Conservation (phyloP, 2,113 vertebrate genomes). For the Burhinus oedicnemus region DNA sequence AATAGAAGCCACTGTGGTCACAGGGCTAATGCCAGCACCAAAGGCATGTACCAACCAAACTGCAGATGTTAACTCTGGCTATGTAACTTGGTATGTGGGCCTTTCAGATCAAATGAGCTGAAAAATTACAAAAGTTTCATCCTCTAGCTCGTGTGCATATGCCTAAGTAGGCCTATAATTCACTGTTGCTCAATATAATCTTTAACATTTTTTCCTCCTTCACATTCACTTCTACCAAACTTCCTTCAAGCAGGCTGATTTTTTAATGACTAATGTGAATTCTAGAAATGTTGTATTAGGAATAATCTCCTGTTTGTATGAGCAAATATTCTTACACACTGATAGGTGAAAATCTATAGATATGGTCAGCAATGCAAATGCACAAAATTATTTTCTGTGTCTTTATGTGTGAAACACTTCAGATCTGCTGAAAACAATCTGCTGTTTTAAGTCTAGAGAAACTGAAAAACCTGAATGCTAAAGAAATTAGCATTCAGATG, state of each 20-base stretch:
- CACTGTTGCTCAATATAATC: not conserved
- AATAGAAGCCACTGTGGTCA: conserved; percentile 73
- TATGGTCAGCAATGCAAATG: not conserved
- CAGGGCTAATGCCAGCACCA: conserved; percentile 70
- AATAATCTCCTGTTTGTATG: not conserved
- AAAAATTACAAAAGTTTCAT: conserved; percentile 62
- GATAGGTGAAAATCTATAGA: not conserved
- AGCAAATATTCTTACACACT: not conserved
- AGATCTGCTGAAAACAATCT: not conserved
- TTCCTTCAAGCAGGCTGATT: not conserved
- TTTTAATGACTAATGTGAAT: not conserved
- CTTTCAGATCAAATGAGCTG: conserved; percentile 73
- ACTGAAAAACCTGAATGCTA: not conserved
- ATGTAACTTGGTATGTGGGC: conserved; percentile 39
- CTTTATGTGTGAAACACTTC: not conserved
- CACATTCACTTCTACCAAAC: not conserved
- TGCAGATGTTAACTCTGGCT: conserved; percentile 76
- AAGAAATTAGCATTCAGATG: not conserved
- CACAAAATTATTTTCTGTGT: not conserved
- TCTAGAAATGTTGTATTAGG: not conserved
- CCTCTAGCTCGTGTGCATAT: not conserved
- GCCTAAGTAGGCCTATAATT: conserved; percentile 15
- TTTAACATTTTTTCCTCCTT: not conserved
- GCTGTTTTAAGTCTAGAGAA: not conserved
- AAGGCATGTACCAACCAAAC: conserved; percentile 65